phyloP scores from a whole-genome alignment of 2,797 vertebrate genomes.

The Bufotes viridis region DNA sequence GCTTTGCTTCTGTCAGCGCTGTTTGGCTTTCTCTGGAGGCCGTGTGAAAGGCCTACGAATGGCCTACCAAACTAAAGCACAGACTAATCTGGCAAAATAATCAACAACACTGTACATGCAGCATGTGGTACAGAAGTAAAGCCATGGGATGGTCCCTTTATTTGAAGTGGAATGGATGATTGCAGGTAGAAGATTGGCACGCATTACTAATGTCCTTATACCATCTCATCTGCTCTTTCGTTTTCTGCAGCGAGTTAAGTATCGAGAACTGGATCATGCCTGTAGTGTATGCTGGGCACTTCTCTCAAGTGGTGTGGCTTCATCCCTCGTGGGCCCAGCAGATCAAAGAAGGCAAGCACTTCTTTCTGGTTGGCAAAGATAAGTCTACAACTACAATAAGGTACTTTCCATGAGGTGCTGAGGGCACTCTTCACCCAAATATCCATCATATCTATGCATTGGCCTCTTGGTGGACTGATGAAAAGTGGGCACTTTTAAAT shows the following conservation, averaged over 20 bases:
- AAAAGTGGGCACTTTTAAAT: too few species aligned
- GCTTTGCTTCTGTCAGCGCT: too few species aligned
- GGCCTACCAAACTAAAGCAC: too few species aligned
- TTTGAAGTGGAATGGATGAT: neutral
- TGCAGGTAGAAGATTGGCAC: neutral
- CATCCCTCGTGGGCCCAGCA: conserved; percentile 90
- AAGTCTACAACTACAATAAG: conserved; percentile 79
- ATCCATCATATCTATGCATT: too few species aligned
- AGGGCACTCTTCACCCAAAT: neutral
- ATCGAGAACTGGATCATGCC: conserved; percentile 99
- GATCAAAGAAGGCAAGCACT: conserved; percentile 74
- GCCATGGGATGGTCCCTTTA: too few species aligned
- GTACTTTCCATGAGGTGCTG: conserved; percentile 63
- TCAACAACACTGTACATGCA: neutral
- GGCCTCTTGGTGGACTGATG: too few species aligned
- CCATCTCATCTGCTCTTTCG: neutral
- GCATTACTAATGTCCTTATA: neutral
- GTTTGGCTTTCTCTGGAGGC: too few species aligned
- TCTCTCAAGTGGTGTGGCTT: conserved; percentile 90
- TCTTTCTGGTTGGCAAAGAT: conserved; percentile 78
- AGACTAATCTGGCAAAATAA: too few species aligned
- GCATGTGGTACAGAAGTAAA: neutral
- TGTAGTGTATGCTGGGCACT: conserved; percentile 94
- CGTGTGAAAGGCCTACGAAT: too few species aligned
- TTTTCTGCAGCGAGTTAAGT: conserved; percentile 80